These are phyloP conservation scores for Simalia tracyae DNA, from an alignment of 2,797 vertebrate species.

Conservation along the genomic window DNA sequence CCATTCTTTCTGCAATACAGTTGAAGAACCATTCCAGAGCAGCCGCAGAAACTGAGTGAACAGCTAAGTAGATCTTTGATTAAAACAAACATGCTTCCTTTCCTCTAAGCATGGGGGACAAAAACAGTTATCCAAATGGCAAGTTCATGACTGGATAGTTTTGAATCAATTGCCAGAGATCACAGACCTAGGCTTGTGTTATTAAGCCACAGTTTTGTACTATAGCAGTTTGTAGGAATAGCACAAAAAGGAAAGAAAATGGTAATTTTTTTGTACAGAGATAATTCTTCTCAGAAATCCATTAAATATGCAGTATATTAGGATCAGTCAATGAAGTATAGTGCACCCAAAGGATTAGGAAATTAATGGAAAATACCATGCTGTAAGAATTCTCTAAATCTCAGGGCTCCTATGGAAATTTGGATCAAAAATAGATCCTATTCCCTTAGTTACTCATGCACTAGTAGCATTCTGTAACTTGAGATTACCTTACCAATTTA, in stretches of 20 bases:
- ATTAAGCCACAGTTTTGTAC: neutral
- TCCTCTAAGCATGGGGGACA: neutral
- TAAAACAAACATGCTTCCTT: neutral
- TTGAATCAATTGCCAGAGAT: neutral
- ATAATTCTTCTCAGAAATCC: neutral
- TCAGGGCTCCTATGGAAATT: neutral
- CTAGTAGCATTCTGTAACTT: neutral
- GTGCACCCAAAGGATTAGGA: neutral
- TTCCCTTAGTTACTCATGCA: neutral
- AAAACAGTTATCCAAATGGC: neutral
- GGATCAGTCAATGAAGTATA: neutral
- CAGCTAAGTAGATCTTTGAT: neutral
- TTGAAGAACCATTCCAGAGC: neutral
- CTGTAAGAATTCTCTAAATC: neutral
- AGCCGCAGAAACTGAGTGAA: neutral
- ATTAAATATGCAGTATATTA: neutral
- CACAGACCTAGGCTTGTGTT: neutral
- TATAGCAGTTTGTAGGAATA: neutral
- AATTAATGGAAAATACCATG: neutral
- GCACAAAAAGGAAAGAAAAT: neutral
- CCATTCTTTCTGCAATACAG: neutral
- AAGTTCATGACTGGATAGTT: neutral
- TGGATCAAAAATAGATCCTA: neutral
- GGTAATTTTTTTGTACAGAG: neutral
- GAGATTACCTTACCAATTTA: neutral